Base-by-base conservation (phyloP, 2,888 invertebrate species). In the Chrysina gloriosa region DNA sequence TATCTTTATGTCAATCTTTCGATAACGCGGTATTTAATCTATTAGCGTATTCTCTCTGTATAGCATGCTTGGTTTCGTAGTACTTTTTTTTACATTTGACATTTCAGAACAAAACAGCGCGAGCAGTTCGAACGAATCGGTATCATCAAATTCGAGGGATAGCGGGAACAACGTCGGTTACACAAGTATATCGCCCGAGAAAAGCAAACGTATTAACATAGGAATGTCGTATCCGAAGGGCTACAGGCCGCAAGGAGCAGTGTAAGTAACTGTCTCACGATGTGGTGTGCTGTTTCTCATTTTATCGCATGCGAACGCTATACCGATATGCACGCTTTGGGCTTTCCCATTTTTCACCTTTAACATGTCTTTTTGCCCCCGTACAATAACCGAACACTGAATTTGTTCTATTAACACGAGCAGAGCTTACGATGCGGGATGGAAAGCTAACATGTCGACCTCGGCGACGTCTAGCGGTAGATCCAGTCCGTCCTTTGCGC, bases 41-140 rank as follows among this genome's bases (percentile, higher is more conserved):
- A n/a, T n/a, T n/a, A n/a, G n/a, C n/a, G n/a, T n/a, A n/a, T n/a
- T n/a, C n/a, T n/a, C n/a, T n/a, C n/a, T n/a, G n/a, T n/a, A n/a
- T n/a, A n/a, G n/a, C n/a, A n/a, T n/a, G n/a, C n/a, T n/a, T n/a
- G n/a, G n/a, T n/a, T 39, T 64, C 54, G n/a, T 7, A 36, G 4
- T 36, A 9, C n/a, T 31, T 31, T 7, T 31, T 31, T 11, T 6
- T 7, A 2, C 4, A 39, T 5, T 39, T 39, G 39, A 14, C 5
- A 48, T 27, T 25, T 29, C 69, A 79, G 82, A 81, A 47, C 76
- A 81, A 25, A 83, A 84, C 70, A 82, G 82, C 73, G 92, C 91
- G 14, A 92, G 94, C 83, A 94, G 94, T 84, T 94, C 94, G 16
- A 92, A 91, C 76, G 95, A 95, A 85, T 95, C 95, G 0, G 90